These are phyloP conservation scores for Perizoma affinitatum DNA, from an alignment of 2,888 invertebrate genomes.

Conservation along the genomic window DNA sequence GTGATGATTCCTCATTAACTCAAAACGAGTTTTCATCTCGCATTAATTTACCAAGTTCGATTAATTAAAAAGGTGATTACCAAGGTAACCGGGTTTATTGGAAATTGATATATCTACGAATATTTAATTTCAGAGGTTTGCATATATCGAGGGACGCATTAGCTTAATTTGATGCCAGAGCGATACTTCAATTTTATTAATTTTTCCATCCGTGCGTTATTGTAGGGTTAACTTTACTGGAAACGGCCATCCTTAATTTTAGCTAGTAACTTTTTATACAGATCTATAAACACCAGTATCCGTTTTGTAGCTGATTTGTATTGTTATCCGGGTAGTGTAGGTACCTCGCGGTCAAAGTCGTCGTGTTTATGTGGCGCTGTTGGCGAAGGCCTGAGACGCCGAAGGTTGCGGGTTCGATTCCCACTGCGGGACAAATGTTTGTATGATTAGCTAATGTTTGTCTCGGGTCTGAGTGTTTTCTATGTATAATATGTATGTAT, in stretches of 20 bases:
- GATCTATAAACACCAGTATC: too few species aligned
- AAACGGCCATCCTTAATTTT: neutral
- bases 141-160: conserved; percentile 64
- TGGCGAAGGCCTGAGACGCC: too few species aligned
- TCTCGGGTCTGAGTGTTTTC: too few species aligned
- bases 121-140: conserved; percentile 63
- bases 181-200: conserved; percentile 70
- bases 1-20: neutral
- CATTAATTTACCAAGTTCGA: conserved; percentile 20
- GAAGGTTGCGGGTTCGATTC: too few species aligned
- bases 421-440: too few species aligned
- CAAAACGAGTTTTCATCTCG: conserved; percentile 11
- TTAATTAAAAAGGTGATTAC: conserved; percentile 31
- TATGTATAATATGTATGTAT: too few species aligned
- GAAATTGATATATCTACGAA: conserved; percentile 62
- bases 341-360: too few species aligned
- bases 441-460: too few species aligned
- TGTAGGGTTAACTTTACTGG: conserved; percentile 16
- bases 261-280: neutral
- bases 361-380: too few species aligned
- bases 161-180: conserved; percentile 71
- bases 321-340: too few species aligned
- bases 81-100: conserved; percentile 38
- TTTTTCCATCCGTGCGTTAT: conserved; percentile 55
- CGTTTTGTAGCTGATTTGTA: too few species aligned